Evolutionary conservation across 2,888 invertebrate species (phyloP).

Genomic region (Chorisops tibialis): DNA sequence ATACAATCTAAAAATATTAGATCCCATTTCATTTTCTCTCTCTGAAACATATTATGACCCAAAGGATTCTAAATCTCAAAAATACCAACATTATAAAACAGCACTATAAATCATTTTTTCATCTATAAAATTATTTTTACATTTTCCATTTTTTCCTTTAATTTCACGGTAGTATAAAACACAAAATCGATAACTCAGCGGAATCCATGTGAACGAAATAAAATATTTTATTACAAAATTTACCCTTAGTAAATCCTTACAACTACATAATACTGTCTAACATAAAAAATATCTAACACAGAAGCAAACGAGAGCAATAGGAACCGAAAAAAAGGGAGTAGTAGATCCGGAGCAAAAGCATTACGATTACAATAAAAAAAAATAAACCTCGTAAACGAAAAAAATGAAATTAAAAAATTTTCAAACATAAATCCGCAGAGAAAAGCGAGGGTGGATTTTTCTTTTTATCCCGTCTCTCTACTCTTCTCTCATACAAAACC

Average conservation of each 20-base stretch:
- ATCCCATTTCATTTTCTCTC: too few relatives aligned
- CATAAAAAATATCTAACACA: slow-evolving; percentile 24
- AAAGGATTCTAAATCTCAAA: too few relatives aligned
- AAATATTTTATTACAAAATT: slow-evolving; percentile 22
- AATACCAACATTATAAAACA: too few relatives aligned
- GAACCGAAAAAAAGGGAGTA: slow-evolving; percentile 2
- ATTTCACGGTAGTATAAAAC: background rate
- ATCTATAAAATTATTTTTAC: too few relatives aligned
- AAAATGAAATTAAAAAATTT: slow-evolving; percentile 27
- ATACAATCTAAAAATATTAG: too few relatives aligned
- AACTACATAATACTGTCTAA: slow-evolving; percentile 21
- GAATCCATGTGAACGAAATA: slow-evolving; percentile 15
- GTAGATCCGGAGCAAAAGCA: slow-evolving; percentile 12
- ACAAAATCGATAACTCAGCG: slow-evolving; percentile 20
- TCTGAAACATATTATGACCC: too few relatives aligned
- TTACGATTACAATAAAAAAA: slow-evolving; percentile 25
- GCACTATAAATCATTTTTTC: too few relatives aligned
- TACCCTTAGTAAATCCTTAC: slow-evolving; percentile 6
- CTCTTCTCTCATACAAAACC: background rate
- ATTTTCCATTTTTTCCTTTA: background rate
- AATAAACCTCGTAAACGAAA: slow-evolving; percentile 25
- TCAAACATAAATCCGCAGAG: slow-evolving; percentile 25
- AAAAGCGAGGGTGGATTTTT: slow-evolving; percentile 3
- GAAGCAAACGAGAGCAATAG: slow-evolving; percentile 6
- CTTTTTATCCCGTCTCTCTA: slow-evolving; percentile 1